Base-by-base conservation (phyloP, 2,888 invertebrate species). In the Chymomyza fuscimana region DNA sequence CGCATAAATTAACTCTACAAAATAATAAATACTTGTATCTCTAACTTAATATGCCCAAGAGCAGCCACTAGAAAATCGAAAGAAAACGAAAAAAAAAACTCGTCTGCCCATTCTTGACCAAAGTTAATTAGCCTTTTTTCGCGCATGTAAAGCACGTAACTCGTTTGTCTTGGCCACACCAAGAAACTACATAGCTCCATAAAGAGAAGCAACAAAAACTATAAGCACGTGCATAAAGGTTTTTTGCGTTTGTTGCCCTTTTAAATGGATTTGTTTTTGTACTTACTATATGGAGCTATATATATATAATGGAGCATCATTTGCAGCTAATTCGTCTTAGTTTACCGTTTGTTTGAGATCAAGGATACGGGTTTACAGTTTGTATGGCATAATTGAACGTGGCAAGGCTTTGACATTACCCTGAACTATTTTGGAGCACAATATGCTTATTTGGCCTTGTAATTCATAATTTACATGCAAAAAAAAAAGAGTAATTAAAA, bases 1-100 rank as follows among this genome's bases (percentile, higher is more conserved):
- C 25, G 25, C 22, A 82, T 80, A 77, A 79, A 78, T 86, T 81
- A 86, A 10, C 40, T 46, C 40, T 81, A 77, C 82, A 83, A 74
- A 80, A 70, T 29, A 1, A 12, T 12, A 12, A 12, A 46, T 60
- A 59, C 7, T 32, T 67, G 22, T 58, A 69, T 74, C 71, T 76
- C 60, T 54, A 67, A 72, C 77, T 70, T 66, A 46, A 36, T n/a
- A 25, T 60, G 1, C 6, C 29, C n/a, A n/a, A 54, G 16, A 54
- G 54, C 16, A 54, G 22, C 16, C 54, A 54, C 19, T 46, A 46
- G 40, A 46, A 12, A 46, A 32, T 32, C 32, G 9, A 7, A 32
- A 32, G 32, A 32, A 32, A 32, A 32, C 7, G 32, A 5, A 32
- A 32, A 0, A 46, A 19, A 22, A 54, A 54, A 54, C 54, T 32